Percentiles rank a stretch among this genome's conserved stretches.
Conservation (phyloP, 2,888 invertebrate species). For the Drosophila mimica region DNA sequence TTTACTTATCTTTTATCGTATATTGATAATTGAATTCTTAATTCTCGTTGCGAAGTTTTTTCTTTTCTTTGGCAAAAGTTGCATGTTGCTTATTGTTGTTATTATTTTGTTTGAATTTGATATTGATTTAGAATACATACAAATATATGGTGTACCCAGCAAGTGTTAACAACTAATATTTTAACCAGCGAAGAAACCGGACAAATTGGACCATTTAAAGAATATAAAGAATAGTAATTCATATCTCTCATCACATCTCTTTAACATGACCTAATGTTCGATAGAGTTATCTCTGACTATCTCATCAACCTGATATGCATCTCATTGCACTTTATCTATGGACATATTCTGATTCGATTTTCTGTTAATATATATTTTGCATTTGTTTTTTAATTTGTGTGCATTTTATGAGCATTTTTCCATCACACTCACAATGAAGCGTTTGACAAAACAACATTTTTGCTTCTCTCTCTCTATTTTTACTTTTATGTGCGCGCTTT, state of each 20-base stretch:
- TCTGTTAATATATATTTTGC: constrained; percentile 16
- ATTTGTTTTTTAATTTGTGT: constrained; percentile 28
- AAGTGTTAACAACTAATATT: constrained; percentile 23
- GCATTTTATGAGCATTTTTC: constrained; percentile 5
- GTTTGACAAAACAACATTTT: constrained; percentile 35
- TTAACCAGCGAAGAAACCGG: constrained; percentile 14
- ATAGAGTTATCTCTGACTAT: constrained; percentile 10
- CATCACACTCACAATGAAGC: constrained; percentile 19
- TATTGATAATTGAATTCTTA: constrained; percentile 22
- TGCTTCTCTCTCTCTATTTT: constrained; percentile 44
- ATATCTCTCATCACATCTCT: constrained; percentile 44
- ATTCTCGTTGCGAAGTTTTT: constrained; percentile 24
- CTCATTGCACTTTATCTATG: constrained; percentile 28
- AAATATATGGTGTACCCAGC: constrained; percentile 7
- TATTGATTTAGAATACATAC: constrained; percentile 19
- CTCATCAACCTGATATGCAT: constrained; percentile 28
- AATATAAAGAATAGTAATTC: constrained; percentile 1
- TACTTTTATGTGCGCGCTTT: constrained; percentile 32
- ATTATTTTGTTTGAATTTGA: constrained; percentile 34
- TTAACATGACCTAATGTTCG: constrained; percentile 4
- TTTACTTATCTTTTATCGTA: constrained; percentile 6
- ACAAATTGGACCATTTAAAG: not conserved
- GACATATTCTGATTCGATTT: constrained; percentile 8
- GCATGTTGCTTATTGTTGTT: constrained; percentile 75
- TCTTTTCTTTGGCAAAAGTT: constrained; percentile 37